Base-by-base conservation (phyloP, 2,113 vertebrate genomes). In the Theropithecus gelada region DNA sequence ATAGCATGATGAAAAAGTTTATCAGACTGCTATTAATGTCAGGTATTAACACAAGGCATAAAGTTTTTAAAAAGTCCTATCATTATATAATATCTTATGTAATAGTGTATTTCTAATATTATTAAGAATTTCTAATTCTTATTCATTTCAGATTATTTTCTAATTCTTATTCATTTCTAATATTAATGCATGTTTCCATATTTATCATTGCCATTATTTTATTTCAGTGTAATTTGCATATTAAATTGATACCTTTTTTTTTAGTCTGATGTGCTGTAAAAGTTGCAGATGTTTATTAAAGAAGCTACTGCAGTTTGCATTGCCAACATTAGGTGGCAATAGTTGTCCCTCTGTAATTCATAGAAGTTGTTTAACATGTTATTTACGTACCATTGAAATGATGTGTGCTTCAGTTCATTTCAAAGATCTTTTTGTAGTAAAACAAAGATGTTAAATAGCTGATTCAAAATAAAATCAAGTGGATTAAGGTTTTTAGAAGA, bases 291-390 rank as follows among this genome's bases (percentile, higher is more conserved):
- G 30, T 3, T n/a, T 76, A 8, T 22, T 73, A 27, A 80, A 78
- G 32, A 81, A 61, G 6, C 8, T 22, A 20, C 2, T 95, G 84
- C 94, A 95, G 57, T 84, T 82, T 64, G 12, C 50, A 66, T 45
- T 92, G 40, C 8, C 6, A 84, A 90, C 96, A 66, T 38, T 95
- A 96, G 97, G 78, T 97, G 97, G 94, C 96, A 90, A 43, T 70
- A 92, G 83, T 35, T 93, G 40, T 64, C 52, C 43, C 95, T 80
- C 48, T 75, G 16, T 79, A 83, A 83, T 57, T 70, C 64, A 90
- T 35, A 73, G 59, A 72, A 40, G 64, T 55, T 27, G 25, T 59
- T 68, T 68, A n/a, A 43, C 38, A 57, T 79, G 82, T 83, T 32
- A 57, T 66, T 88, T 88, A n/a, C 64, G 9, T 17, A 14, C 7